These are phyloP conservation scores for Riparia riparia DNA, from an alignment of 2,113 vertebrate genomes.

Conservation along the genomic window DNA sequence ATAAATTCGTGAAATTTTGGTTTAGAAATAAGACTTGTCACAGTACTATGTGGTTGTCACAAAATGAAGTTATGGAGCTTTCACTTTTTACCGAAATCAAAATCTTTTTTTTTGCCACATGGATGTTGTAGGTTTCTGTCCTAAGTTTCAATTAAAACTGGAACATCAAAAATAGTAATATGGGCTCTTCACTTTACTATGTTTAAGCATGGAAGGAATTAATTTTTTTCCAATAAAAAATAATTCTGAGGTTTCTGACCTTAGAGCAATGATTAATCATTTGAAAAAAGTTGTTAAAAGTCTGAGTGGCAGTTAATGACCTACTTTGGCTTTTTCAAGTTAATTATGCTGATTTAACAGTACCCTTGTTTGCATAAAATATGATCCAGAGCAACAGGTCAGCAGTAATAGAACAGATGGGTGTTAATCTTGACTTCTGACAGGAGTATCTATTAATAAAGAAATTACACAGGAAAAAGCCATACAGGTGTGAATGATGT, in stretches of 20 bases:
- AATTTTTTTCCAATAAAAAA: background rate
- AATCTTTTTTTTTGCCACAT: background rate
- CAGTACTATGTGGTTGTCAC: background rate
- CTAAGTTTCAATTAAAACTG: background rate
- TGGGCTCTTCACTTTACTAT: background rate
- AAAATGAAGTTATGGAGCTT: background rate
- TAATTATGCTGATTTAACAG: conserved; percentile 58
- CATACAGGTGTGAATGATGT: background rate
- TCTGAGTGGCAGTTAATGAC: conserved; percentile 44
- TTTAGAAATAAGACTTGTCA: background rate
- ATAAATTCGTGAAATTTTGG: background rate
- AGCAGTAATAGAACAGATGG: conserved; percentile 21
- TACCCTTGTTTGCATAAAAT: conserved; percentile 56
- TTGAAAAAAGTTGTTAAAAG: conserved; percentile 20
- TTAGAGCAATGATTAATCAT: conserved; percentile 21
- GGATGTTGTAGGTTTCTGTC: background rate
- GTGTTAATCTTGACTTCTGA: conserved; percentile 47
- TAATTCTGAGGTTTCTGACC: conserved; percentile 3
- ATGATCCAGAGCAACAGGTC: conserved; percentile 47
- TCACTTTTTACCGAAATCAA: background rate
- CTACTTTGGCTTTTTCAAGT: conserved; percentile 30
- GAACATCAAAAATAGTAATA: background rate
- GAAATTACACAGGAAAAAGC: background rate
- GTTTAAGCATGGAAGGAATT: background rate
- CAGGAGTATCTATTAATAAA: background rate